Evolutionary conservation across 64 coral and sea anemone species (phyloP).

Genomic region (Dendrophyllia cribrosa): DNA sequence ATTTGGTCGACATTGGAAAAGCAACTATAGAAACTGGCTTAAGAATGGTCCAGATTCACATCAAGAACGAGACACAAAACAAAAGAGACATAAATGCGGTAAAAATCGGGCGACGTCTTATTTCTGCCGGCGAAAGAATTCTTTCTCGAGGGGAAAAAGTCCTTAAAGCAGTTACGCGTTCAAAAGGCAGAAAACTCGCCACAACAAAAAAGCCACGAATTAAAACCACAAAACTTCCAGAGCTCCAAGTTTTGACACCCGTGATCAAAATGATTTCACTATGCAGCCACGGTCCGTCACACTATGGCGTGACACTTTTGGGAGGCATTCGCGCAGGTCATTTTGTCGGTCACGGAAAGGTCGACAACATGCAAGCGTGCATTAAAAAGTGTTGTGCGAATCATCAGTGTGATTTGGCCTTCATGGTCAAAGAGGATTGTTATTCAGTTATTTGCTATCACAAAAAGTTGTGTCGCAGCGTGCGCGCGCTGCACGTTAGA

Average conservation of each 20-base stretch:
- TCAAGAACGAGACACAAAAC: conserved; percentile 7
- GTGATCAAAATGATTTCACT: conserved; percentile 86
- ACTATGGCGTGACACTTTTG: conserved; percentile 78
- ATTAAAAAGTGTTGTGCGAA: conserved; percentile 85
- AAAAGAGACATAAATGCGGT: conserved; percentile 36
- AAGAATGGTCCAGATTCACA: conserved; percentile 43
- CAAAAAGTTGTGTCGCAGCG: conserved; percentile 50
- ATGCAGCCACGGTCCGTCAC: conserved; percentile 82
- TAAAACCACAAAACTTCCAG: conserved; percentile 1
- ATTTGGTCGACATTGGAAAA: conserved; percentile 85
- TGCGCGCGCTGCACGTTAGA: conserved; percentile 44
- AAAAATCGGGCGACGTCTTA: conserved; percentile 71
- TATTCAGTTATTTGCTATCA: conserved; percentile 85
- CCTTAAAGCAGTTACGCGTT: not conserved
- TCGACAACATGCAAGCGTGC: conserved; percentile 79
- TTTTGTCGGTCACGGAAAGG: conserved; percentile 76
- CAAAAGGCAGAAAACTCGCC: not conserved
- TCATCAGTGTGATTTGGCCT: conserved; percentile 79
- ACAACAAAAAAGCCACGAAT: not conserved
- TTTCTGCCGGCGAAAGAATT: conserved; percentile 75
- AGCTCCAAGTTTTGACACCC: conserved; percentile 41
- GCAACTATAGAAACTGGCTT: conserved; percentile 74
- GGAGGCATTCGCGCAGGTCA: conserved; percentile 84
- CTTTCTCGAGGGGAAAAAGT: conserved; percentile 73
- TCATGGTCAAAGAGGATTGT: conserved; percentile 79